Percentiles rank a stretch among this genome's conserved stretches.
Conservation (phyloP, 2,113 vertebrate genomes). For the Pseudorasbora parva region DNA sequence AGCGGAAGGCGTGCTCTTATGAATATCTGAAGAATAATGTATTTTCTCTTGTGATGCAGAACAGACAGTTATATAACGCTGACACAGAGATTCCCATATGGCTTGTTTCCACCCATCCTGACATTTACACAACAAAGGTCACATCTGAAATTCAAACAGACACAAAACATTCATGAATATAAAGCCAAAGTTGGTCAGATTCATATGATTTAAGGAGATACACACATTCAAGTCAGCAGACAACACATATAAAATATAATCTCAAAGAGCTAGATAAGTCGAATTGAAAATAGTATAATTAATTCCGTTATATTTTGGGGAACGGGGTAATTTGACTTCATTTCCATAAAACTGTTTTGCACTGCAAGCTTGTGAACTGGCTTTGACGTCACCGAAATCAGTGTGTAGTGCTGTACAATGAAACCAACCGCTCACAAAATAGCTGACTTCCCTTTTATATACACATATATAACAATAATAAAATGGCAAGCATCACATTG, state of each 20-base stretch:
- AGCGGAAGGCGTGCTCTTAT: neutral
- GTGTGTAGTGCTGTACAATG: neutral
- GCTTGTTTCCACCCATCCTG: conserved; percentile 73
- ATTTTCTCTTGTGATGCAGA: conserved; percentile 50
- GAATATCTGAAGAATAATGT: neutral
- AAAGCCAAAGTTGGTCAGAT: conserved; percentile 43
- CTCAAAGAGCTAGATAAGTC: neutral
- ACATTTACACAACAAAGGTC: conserved; percentile 85
- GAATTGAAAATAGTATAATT: neutral
- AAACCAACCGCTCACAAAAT: neutral
- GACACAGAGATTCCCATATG: conserved; percentile 61
- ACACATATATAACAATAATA: too few relatives aligned
- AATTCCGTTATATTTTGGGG: neutral
- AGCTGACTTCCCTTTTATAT: neutral
- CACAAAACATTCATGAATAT: conserved; percentile 75
- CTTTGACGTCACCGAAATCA: neutral
- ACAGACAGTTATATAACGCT: conserved; percentile 72
- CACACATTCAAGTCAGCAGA: neutral
- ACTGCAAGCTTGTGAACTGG: neutral
- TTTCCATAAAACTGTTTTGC: neutral
- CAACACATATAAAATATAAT: neutral
- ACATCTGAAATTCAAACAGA: conserved; percentile 81
- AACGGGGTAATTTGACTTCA: neutral
- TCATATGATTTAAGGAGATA: neutral
- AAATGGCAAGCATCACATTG: too few relatives aligned